Evolutionary conservation across 2,797 vertebrate species (phyloP).

Genomic region (Eptatretus atami): DNA sequence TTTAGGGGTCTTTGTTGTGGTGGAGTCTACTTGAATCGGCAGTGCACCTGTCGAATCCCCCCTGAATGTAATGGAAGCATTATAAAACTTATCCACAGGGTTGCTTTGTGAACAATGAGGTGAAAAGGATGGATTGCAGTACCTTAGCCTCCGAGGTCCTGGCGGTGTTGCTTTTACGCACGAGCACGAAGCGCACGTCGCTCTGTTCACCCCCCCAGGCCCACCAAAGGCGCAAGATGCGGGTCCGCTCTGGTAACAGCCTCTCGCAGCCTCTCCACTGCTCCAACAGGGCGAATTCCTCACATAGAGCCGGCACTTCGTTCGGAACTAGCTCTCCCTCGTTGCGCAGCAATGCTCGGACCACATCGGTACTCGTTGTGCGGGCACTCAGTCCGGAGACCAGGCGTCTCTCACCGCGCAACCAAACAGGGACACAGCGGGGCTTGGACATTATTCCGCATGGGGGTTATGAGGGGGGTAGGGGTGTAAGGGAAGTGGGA

Average conservation of each 20-base stretch:
- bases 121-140: too few species aligned
- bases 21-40: too few species aligned
- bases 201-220: slow-evolving; percentile 76
- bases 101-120: too few species aligned
- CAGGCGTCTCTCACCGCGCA: slow-evolving; percentile 77
- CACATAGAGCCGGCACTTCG: slow-evolving; percentile 27
- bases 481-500: not conserved
- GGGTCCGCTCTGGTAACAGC: slow-evolving; percentile 59
- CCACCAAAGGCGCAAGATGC: slow-evolving; percentile 49
- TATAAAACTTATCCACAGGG: too few species aligned
- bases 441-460: slow-evolving; percentile 37
- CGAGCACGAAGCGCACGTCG: slow-evolving; percentile 67
- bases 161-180: slow-evolving; percentile 21
- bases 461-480: not conserved
- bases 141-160: too few species aligned
- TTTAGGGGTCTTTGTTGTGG: too few species aligned
- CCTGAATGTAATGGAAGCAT: too few species aligned
- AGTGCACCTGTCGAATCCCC: too few species aligned
- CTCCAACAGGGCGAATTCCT: slow-evolving; percentile 70
- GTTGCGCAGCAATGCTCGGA: slow-evolving; percentile 49
- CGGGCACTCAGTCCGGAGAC: slow-evolving; percentile 52
- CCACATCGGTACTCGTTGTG: slow-evolving; percentile 66
- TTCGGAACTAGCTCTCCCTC: slow-evolving; percentile 12
- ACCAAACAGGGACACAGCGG: slow-evolving; percentile 61
- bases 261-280: slow-evolving; percentile 88